Evolutionary conservation across 2,888 invertebrate genomes (phyloP).

Genomic region (Yponomeuta cagnagella): DNA sequence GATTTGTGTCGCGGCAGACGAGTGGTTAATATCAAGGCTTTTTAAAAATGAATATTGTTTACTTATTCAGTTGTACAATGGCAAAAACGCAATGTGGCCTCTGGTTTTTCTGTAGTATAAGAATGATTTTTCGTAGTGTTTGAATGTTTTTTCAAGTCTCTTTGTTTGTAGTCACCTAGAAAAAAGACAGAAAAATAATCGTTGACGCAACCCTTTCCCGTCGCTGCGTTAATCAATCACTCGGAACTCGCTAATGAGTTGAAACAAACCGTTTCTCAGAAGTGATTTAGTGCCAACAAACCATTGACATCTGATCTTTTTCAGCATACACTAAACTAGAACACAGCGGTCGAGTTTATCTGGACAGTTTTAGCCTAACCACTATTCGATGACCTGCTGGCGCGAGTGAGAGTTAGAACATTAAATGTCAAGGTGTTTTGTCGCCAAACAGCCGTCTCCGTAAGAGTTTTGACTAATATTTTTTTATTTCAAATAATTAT

Average conservation of each 20-base stretch:
- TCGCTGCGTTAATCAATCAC: constrained; percentile 12
- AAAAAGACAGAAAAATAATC: not conserved
- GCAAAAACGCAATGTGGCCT: no score
- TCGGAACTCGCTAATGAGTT: constrained; percentile 14
- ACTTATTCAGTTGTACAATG: no score
- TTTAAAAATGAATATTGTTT: no score
- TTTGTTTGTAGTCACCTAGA: not conserved
- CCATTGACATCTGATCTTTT: not conserved
- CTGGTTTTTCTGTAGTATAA: not conserved
- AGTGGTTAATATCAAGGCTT: no score
- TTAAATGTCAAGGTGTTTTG: not conserved
- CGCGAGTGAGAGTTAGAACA: not conserved
- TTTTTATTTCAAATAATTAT: constrained; percentile 16
- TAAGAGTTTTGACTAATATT: not conserved
- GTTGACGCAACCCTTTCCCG: constrained; percentile 6
- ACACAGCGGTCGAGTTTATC: not conserved
- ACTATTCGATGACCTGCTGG: not conserved
- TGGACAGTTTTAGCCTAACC: not conserved
- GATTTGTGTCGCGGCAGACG: no score
- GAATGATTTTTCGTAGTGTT: not conserved
- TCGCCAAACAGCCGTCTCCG: not conserved
- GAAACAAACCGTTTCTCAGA: constrained; percentile 16
- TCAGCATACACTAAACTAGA: not conserved
- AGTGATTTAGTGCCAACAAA: constrained; percentile 11
- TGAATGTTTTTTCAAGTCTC: no score